Base-by-base conservation (phyloP, 2,888 invertebrate genomes). In the Ditula angustiorana region DNA sequence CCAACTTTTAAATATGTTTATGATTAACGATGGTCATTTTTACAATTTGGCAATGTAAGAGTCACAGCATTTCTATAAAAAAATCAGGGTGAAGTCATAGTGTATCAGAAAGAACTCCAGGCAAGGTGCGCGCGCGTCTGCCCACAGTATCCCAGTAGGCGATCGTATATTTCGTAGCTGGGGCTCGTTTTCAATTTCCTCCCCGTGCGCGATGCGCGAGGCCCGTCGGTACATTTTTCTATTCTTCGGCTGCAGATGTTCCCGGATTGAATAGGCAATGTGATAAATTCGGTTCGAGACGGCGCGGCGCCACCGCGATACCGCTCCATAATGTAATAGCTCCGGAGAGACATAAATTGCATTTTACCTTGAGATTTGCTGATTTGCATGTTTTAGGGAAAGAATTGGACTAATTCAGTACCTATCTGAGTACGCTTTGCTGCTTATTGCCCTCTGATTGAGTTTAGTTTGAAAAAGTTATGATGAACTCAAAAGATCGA, bases 191-290 rank as follows among this genome's bases (percentile, higher is more conserved):
- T 79, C 82, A 79, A 78, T 77, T 75, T 50, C 71, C 55, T 57
- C 71, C 30, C 62, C n/a, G n/a, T n/a, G n/a, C n/a, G n/a, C n/a
- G n/a, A 57, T 70, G 50, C 67, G 19, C 53, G 23, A n/a, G 56
- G 53, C 21, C 58, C 71, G 73, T 53, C 67, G 53, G 71, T 75
- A 75, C 70, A 82, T 81, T 84, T 83, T 83, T 82, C 80, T 72
- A 81, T 81, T 80, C 80, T 79, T 71, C 76, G 74, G 71, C 75
- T 81, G 83, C 89, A 88, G 88, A 90, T 88, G 90, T 84, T 84
- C 81, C 76, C 79, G 86, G 80, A 87, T 86, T 88, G 91, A 89
- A 92, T 91, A 87, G 88, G 83, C 89, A 88, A 88, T 89, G 86
- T 80, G 91, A 92, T 92, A 91, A 92, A 91, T 89, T 90, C 89